These are phyloP conservation scores for Pinna nobilis DNA, from an alignment of 1,140 invertebrate species.

Conservation along the genomic window DNA sequence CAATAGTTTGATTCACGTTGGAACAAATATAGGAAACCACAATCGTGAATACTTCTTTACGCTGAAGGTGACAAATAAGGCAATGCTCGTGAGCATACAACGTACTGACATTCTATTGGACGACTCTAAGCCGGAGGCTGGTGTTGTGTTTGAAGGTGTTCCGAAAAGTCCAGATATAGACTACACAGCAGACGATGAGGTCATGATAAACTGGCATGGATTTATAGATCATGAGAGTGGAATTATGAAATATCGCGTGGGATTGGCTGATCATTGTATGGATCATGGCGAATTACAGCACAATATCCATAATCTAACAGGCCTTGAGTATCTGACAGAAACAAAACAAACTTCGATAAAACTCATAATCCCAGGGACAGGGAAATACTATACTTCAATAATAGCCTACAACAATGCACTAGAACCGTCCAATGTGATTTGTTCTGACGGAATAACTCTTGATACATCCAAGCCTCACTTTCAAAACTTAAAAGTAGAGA, in stretches of 20 bases:
- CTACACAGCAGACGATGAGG: constrained; percentile 33
- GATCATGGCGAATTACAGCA: constrained; percentile 17
- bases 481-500: constrained; percentile 29
- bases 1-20: constrained; percentile 29
- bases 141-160: constrained; percentile 44
- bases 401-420: constrained; percentile 53
- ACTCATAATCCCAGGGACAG: constrained; percentile 5
- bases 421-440: constrained; percentile 43
- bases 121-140: constrained; percentile 44
- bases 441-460: constrained; percentile 48
- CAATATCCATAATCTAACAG: neutral
- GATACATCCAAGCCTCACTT: constrained; percentile 33
- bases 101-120: constrained; percentile 49
- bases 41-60: constrained; percentile 53
- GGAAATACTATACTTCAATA: constrained; percentile 30
- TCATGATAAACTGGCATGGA: constrained; percentile 43
- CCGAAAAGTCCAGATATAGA: constrained; percentile 43
- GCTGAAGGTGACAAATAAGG: constrained; percentile 48
- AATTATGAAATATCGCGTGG: constrained; percentile 34
- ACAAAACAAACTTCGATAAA: neutral
- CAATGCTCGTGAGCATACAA: constrained; percentile 27
- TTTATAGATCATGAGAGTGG: constrained; percentile 56
- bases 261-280: constrained; percentile 33
- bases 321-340: neutral
- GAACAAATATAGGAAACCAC: constrained; percentile 49